Evolutionary conservation across 2,888 invertebrate genomes (phyloP).

Genomic region (Eristalinus sepulchralis): DNA sequence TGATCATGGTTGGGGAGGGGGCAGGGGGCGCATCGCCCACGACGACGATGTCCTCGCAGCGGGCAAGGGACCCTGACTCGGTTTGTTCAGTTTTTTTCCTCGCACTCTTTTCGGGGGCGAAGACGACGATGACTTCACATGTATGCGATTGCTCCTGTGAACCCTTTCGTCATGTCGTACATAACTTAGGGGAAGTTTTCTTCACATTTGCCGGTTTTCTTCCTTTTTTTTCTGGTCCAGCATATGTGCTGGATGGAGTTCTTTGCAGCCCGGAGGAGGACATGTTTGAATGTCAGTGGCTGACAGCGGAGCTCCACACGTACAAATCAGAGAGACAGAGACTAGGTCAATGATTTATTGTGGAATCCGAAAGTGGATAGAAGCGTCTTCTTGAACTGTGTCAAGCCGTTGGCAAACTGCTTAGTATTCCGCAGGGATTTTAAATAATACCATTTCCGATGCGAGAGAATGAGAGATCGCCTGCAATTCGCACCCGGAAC

Average conservation of each 20-base stretch:
- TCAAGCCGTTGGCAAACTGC: constrained; percentile 69
- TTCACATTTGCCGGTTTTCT: constrained; percentile 6
- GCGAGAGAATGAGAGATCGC: constrained; percentile 46
- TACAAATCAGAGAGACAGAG: constrained; percentile 71
- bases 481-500: constrained; percentile 56
- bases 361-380: constrained; percentile 60
- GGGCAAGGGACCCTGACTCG: background rate
- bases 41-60: background rate
- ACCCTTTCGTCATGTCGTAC: constrained; percentile 64
- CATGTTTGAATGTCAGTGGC: constrained; percentile 70
- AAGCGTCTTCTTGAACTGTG: constrained; percentile 65
- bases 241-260: constrained; percentile 33
- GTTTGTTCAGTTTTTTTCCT: constrained; percentile 2
- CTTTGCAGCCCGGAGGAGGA: constrained; percentile 41
- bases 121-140: constrained; percentile 31
- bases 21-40: background rate
- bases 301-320: constrained; percentile 69
- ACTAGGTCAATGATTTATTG: constrained; percentile 71
- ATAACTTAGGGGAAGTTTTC: constrained; percentile 32
- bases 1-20: constrained; percentile 25
- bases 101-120: constrained; percentile 15
- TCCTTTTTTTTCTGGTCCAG: constrained; percentile 16
- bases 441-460: constrained; percentile 69
- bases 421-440: constrained; percentile 68
- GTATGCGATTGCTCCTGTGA: constrained; percentile 53